Percentiles rank a stretch among this genome's conserved stretches.
Conservation (phyloP, 1,140 invertebrate species). For the Drosophila obscura region DNA sequence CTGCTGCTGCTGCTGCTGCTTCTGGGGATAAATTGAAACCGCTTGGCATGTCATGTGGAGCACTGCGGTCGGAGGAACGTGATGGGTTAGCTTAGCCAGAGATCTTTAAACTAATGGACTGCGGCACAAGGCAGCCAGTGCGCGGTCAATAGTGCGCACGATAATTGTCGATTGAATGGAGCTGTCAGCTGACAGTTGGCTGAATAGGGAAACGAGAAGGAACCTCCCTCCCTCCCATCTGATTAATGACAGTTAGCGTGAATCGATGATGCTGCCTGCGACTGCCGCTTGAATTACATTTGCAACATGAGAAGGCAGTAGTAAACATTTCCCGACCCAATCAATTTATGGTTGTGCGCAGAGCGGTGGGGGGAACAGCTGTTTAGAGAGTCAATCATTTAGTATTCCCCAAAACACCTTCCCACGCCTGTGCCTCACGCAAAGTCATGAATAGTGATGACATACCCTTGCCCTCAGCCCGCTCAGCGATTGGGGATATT, state of each 20-base stretch:
- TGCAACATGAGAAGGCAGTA: slow-evolving; percentile 20
- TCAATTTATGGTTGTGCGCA: background rate
- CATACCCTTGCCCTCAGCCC: too few relatives aligned
- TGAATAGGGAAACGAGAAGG: background rate
- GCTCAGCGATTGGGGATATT: too few relatives aligned
- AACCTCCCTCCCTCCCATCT: slow-evolving; percentile 15
- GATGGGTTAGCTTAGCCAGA: slow-evolving; percentile 9
- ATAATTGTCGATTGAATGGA: slow-evolving; percentile 66
- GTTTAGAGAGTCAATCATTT: too few relatives aligned
- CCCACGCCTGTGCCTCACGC: too few relatives aligned
- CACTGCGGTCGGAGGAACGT: background rate
- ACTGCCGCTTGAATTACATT: slow-evolving; percentile 22
- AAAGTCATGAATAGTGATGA: too few relatives aligned
- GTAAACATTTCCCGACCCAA: slow-evolving; percentile 10
- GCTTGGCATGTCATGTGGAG: slow-evolving; percentile 39
- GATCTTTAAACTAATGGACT: slow-evolving; percentile 37
- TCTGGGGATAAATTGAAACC: slow-evolving; percentile 58
- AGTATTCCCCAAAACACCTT: too few relatives aligned
- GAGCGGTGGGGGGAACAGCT: background rate
- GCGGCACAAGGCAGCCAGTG: slow-evolving; percentile 8
- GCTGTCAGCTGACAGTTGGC: slow-evolving; percentile 56
- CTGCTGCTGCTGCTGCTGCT: background rate
- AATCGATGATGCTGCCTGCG: slow-evolving; percentile 35
- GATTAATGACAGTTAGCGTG: slow-evolving; percentile 76
- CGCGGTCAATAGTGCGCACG: slow-evolving; percentile 62